Base-by-base conservation (phyloP, 2,888 invertebrate species). In the Callyntrura guangdongensis region DNA sequence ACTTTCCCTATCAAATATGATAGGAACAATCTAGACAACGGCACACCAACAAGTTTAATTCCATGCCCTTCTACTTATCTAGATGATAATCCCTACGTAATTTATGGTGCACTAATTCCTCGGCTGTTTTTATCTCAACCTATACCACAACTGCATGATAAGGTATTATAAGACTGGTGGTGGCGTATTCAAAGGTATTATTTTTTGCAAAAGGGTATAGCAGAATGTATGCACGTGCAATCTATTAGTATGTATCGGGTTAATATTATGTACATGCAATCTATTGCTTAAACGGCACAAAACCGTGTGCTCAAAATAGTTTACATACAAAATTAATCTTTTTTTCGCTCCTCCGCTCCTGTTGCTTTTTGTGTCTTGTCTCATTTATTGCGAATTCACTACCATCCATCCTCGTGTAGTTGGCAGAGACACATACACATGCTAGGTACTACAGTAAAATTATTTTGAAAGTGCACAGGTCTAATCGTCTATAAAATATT, bases 401-500 rank as follows among this genome's bases (percentile, higher is more conserved):
- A 56, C 56, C 79, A 82, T 82, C 61, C 25, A 82, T 61, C 61
- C 64, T 82, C 47, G n/a, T 47, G 47, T n/a, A n/a, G n/a, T 61
- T 64, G 27, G 11, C 36, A 36, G 36, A 36, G 3, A 36, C 36
- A 36, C 36, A 36, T 2, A 36, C 36, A 36, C 36, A 36, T 36
- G 6, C 0, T 45, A 36, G 14, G 11, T 36, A 27, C 36, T 45
- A 53, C 14, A n/a, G 14, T 2, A 45, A 20, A 9, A n/a, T n/a
- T 25, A 81, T 45, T 61, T 27, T 81, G 22, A 6, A 81, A 59
- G 27, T 59, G 25, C 0, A n/a, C 59, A 59, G 59, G 47, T 53
- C 77, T 77, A 81, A 81, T 82, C 61, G 64, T 64, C 82, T 47
- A 82, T 82, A 82, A 82, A 82, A 82, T 61, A 82, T 82, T 82